Conservation (phyloP, 2,113 vertebrate genomes). For the Vombatus ursinus region DNA sequence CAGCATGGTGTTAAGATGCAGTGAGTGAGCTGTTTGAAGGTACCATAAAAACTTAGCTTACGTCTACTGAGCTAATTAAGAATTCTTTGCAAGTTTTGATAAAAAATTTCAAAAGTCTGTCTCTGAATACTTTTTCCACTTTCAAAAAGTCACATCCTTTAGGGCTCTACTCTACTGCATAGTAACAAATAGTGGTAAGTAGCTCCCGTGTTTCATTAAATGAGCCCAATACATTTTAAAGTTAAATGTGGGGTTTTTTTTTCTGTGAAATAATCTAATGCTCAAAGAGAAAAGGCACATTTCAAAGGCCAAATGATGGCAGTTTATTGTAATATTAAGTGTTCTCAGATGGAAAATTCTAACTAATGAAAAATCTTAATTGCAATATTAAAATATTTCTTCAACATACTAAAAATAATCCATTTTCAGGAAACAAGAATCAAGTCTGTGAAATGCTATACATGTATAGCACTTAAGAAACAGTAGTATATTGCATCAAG, state of each 20-base stretch:
- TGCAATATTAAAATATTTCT: neutral
- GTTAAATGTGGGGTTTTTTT: constrained; percentile 22
- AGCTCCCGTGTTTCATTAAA: constrained; percentile 7
- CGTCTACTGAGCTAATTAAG: constrained; percentile 11
- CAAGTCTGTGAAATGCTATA: neutral
- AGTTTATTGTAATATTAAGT: neutral
- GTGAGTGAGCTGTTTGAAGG: constrained; percentile 19
- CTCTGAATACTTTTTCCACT: constrained; percentile 27
- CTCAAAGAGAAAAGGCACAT: neutral
- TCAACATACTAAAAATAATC: neutral
- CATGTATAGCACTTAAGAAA: neutral
- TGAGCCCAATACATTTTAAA: constrained; percentile 11
- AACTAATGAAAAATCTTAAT: neutral
- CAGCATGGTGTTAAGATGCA: constrained; percentile 13
- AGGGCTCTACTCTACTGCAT: neutral
- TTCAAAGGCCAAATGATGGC: neutral
- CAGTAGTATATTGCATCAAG: neutral
- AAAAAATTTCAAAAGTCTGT: constrained; percentile 39
- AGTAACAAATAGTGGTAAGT: neutral
- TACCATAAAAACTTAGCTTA: constrained; percentile 24
- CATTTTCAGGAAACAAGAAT: neutral
- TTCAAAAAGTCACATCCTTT: neutral
- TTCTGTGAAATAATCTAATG: constrained; percentile 16
- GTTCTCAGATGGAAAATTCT: neutral
- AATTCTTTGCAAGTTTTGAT: constrained; percentile 18